Evolutionary conservation across 2,888 invertebrate species (phyloP).

Genomic region (Calephelis perditalis): DNA sequence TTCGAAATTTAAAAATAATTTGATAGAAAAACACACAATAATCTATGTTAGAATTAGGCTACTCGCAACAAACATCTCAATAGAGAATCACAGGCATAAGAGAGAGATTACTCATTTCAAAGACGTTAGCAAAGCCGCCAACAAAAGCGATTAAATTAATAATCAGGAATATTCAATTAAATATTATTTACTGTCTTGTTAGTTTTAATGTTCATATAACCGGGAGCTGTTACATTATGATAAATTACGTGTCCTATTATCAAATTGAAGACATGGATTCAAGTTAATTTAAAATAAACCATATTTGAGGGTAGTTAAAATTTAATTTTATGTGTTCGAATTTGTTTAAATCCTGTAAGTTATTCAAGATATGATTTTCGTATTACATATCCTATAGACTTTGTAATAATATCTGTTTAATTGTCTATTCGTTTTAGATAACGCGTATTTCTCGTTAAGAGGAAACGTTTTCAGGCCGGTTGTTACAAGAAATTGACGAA

Average conservation of each 20-base stretch:
- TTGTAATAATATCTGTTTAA: neutral
- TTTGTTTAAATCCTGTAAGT: neutral
- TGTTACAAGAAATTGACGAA: no score
- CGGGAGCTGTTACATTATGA: neutral
- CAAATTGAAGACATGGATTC: neutral
- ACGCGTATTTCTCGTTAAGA: no score
- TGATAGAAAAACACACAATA: no score
- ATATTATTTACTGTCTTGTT: neutral
- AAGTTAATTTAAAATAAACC: neutral
- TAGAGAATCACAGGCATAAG: no score
- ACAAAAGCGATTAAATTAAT: no score
- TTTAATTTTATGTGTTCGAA: neutral
- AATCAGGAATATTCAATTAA: neutral
- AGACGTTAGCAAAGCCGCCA: no score
- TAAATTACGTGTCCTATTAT: conserved; percentile 1
- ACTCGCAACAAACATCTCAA: no score
- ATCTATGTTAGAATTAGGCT: no score
- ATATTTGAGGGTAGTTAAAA: neutral
- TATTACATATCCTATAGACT: neutral
- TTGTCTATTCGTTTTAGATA: no score
- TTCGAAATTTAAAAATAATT: no score
- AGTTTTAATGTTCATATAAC: neutral
- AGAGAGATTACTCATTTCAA: neutral
- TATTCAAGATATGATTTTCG: neutral
- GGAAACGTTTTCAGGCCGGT: no score